Conservation (phyloP, 2,113 vertebrate genomes). For the Zeus faber region DNA sequence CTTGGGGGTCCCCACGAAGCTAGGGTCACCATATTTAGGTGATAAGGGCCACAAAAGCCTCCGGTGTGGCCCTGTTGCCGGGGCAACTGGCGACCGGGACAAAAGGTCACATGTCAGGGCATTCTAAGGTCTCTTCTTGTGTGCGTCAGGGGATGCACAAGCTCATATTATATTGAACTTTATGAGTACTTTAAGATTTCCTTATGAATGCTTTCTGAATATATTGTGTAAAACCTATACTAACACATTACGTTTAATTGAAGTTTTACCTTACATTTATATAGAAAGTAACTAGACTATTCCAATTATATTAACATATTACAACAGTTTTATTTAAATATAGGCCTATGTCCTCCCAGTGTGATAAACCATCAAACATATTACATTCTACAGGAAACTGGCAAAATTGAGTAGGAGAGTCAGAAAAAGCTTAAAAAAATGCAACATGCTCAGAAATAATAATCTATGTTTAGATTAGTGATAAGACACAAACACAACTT, state of each 20-base stretch:
- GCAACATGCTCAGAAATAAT: background rate
- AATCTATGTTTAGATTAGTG: background rate
- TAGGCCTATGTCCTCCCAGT: too few species aligned
- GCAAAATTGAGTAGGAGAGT: too few species aligned
- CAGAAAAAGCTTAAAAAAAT: background rate
- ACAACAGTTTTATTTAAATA: too few species aligned
- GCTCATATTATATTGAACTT: background rate
- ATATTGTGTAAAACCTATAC: background rate
- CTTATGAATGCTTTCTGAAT: background rate
- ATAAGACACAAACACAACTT: conserved; percentile 23
- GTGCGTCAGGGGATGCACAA: conserved; percentile 9
- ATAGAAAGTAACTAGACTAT: background rate
- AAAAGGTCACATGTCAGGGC: conserved; percentile 32
- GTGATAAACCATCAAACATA: background rate
- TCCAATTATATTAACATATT: too few species aligned
- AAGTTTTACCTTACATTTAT: background rate
- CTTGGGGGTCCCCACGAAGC: background rate
- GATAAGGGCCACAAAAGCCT: conserved; percentile 4
- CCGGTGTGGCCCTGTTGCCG: conserved; percentile 53
- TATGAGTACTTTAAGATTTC: background rate
- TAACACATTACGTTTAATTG: background rate
- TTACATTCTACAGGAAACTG: too few species aligned
- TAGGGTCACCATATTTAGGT: conserved; percentile 1
- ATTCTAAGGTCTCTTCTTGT: conserved; percentile 21
- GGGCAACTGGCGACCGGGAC: conserved; percentile 33